Percentiles rank a stretch among this genome's conserved stretches.
Evolutionary conservation across 2,113 vertebrate genomes (phyloP).

Genomic region (Felis chaus): DNA sequence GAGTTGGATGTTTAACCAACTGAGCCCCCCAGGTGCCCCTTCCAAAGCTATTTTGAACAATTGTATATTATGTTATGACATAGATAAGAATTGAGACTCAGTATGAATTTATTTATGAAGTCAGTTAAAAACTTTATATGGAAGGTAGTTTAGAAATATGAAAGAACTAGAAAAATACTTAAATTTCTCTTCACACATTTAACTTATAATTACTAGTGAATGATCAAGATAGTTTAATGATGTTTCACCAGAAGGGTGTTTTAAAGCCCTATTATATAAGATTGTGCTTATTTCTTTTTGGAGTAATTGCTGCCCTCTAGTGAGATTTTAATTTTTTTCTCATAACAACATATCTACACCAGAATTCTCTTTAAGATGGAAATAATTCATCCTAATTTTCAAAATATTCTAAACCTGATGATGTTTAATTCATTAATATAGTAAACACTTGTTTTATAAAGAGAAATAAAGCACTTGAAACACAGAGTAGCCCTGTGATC

Average conservation of each 20-base stretch:
- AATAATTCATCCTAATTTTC: constrained; percentile 6
- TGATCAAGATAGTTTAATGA: constrained; percentile 5
- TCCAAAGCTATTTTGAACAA: background rate
- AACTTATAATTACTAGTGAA: background rate
- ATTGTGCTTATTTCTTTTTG: constrained; percentile 36
- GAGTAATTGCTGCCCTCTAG: constrained; percentile 84
- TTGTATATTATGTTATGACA: background rate
- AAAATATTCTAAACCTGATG: background rate
- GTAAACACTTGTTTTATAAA: background rate
- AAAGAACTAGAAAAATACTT: background rate
- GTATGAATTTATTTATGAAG: background rate
- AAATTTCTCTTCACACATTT: background rate
- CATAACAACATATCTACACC: background rate
- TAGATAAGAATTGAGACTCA: background rate
- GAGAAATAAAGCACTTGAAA: constrained; percentile 28
- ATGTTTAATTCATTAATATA: background rate
- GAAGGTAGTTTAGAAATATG: constrained; percentile 1
- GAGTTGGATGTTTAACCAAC: too few species aligned
- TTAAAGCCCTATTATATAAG: background rate
- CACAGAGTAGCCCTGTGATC: background rate
- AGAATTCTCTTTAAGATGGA: constrained; percentile 13
- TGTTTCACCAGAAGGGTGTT: background rate
- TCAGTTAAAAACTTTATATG: background rate
- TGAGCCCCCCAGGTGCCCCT: background rate
- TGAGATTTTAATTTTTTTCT: constrained; percentile 50